These are phyloP conservation scores for Salvator merianae DNA, from an alignment of 2,113 vertebrate species.

Conservation along the genomic window DNA sequence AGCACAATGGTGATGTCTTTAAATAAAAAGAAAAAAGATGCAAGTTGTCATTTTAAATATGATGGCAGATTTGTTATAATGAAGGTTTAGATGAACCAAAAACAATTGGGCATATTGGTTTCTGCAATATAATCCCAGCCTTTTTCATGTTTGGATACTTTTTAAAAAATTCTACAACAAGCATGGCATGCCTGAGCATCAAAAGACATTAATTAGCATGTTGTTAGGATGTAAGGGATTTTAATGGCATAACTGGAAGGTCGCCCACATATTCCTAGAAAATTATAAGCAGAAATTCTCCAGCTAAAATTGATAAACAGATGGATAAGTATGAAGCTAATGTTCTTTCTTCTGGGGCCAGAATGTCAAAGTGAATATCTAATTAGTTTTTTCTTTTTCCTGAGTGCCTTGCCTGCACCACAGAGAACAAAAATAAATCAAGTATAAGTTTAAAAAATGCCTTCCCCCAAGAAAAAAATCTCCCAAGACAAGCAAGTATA, in stretches of 20 bases:
- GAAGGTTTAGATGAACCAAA: constrained; percentile 38
- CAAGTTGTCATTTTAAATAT: constrained; percentile 51
- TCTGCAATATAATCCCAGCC: constrained; percentile 39
- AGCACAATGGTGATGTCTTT: constrained; percentile 43
- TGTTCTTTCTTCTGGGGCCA: constrained; percentile 73
- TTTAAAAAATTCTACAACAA: background rate
- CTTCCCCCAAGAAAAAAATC: constrained; percentile 1
- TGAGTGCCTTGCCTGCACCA: constrained; percentile 46
- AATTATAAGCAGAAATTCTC: constrained; percentile 70
- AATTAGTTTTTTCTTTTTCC: constrained; percentile 57
- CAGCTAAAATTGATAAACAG: constrained; percentile 73
- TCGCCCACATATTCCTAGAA: constrained; percentile 64
- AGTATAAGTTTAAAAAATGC: constrained; percentile 55
- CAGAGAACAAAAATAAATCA: constrained; percentile 67
- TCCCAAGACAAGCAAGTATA: constrained; percentile 29
- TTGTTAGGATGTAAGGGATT: constrained; percentile 70
- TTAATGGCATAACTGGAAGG: constrained; percentile 75
- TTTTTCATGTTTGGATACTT: constrained; percentile 38
- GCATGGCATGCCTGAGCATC: constrained; percentile 46
- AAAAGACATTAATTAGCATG: constrained; percentile 74
- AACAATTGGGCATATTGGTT: constrained; percentile 27
- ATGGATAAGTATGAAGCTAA: constrained; percentile 76
- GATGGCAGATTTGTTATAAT: constrained; percentile 45
- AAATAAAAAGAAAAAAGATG: constrained; percentile 11
- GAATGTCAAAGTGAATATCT: constrained; percentile 75